Evolutionary conservation across 2,113 vertebrate species (phyloP).

Genomic region (Strix uralensis): DNA sequence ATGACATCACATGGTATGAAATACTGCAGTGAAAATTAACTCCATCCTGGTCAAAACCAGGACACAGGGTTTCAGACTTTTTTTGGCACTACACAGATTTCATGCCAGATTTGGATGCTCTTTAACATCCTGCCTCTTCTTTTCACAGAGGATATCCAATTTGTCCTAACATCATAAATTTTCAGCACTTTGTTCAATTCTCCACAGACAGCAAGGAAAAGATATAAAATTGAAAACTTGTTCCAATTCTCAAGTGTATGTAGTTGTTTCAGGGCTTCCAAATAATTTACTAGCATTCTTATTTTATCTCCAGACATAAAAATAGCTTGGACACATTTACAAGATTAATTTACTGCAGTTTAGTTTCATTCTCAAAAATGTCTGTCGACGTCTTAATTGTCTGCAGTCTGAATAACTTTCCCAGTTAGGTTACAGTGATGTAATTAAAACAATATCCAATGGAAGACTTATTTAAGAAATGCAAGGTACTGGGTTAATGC

Average conservation of each 20-base stretch:
- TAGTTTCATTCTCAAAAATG: neutral
- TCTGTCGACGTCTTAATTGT: neutral
- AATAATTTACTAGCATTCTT: neutral
- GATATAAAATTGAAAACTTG: neutral
- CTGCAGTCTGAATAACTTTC: neutral
- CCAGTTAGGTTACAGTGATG: neutral
- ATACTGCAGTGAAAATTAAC: too few species aligned
- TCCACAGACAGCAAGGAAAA: neutral
- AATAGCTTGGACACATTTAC: neutral
- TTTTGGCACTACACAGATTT: neutral
- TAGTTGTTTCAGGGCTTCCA: neutral
- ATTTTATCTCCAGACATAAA: neutral
- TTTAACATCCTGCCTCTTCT: neutral
- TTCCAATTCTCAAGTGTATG: neutral
- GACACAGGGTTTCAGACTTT: neutral
- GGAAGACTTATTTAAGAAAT: neutral
- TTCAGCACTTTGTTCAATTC: conserved; percentile 1
- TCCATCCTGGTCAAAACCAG: too few species aligned
- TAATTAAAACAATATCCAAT: neutral
- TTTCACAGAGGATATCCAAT: neutral
- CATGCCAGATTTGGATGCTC: neutral
- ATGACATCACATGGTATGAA: too few species aligned
- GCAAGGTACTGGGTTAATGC: neutral
- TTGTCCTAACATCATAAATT: neutral
- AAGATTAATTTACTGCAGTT: neutral